These are phyloP conservation scores for Eudemis profundana DNA, from an alignment of 2,888 invertebrate species.

Conservation along the genomic window DNA sequence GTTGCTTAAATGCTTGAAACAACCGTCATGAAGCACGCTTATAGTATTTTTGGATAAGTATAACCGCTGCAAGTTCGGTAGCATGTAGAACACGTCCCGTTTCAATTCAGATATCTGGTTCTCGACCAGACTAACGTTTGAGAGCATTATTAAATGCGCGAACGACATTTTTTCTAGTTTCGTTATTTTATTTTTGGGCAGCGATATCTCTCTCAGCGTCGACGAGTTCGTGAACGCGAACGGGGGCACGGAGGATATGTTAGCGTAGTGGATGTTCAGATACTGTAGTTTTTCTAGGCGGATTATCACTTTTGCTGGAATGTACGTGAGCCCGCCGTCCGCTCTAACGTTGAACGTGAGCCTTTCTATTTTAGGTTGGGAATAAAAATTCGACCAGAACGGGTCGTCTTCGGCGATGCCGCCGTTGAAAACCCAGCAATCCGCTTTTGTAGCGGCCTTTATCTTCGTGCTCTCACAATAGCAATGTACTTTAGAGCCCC, in stretches of 20 bases:
- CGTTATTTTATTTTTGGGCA: constrained; percentile 90
- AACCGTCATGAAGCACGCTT: constrained; percentile 93
- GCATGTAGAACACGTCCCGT: constrained; percentile 90
- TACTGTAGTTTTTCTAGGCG: constrained; percentile 88
- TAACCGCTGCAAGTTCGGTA: constrained; percentile 90
- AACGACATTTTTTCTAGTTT: constrained; percentile 89
- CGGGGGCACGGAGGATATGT: constrained; percentile 88
- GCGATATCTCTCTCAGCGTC: constrained; percentile 87
- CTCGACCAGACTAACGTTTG: constrained; percentile 89
- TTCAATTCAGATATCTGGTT: constrained; percentile 91
- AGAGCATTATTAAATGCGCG: constrained; percentile 89
- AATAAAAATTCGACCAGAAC: constrained; percentile 90
- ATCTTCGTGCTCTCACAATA: constrained; percentile 86
- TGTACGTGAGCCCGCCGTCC: constrained; percentile 88
- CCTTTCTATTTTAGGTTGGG: constrained; percentile 89
- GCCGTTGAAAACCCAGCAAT: constrained; percentile 91
- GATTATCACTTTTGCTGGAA: constrained; percentile 89
- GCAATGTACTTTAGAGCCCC: constrained; percentile 87
- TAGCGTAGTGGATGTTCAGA: constrained; percentile 90
- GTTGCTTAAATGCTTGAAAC: constrained; percentile 90
- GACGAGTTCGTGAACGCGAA: constrained; percentile 91
- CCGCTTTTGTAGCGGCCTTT: constrained; percentile 88
- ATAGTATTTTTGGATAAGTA: constrained; percentile 94
- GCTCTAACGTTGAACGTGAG: constrained; percentile 89
- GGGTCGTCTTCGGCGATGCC: constrained; percentile 89